Conservation (phyloP, 1,140 invertebrate genomes). For the Forficula auricularia region DNA sequence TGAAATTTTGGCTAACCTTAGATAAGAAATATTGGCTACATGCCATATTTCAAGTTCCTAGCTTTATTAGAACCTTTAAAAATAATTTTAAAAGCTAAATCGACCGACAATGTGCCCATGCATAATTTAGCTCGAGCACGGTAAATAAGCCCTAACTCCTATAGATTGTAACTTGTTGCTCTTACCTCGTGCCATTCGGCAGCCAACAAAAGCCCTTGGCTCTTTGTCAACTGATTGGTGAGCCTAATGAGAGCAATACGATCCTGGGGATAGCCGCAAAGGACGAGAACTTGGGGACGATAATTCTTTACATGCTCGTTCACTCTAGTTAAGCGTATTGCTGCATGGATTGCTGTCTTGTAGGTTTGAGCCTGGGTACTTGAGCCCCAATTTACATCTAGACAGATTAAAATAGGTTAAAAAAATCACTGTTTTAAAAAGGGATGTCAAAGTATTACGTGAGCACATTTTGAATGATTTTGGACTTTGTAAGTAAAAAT, state of each 20-base stretch:
- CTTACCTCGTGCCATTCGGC: slow-evolving; percentile 67
- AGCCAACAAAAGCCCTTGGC: slow-evolving; percentile 77
- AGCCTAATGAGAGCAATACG: slow-evolving; percentile 79
- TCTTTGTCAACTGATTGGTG: slow-evolving; percentile 78
- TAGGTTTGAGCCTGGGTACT: slow-evolving; percentile 92
- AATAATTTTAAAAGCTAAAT: too few relatives aligned
- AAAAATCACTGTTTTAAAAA: too few relatives aligned
- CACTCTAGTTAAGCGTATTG: slow-evolving; percentile 59
- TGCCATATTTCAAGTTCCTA: too few relatives aligned
- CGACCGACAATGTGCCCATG: too few relatives aligned
- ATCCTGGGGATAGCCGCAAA: slow-evolving; percentile 62
- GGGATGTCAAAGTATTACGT: too few relatives aligned
- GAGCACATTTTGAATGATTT: too few relatives aligned
- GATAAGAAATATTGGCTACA: neutral
- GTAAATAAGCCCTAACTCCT: too few relatives aligned
- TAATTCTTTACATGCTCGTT: slow-evolving; percentile 96
- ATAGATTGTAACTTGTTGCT: too few relatives aligned
- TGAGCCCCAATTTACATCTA: slow-evolving; percentile 95
- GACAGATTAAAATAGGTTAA: too few relatives aligned
- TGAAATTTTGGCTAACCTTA: neutral
- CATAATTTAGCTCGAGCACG: too few relatives aligned
- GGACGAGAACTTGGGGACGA: slow-evolving; percentile 72
- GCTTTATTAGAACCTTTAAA: too few relatives aligned
- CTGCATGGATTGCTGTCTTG: slow-evolving; percentile 71
- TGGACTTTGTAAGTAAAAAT: too few relatives aligned